Conservation (phyloP, 2,113 vertebrate genomes). For the Tauraco erythrolophus region DNA sequence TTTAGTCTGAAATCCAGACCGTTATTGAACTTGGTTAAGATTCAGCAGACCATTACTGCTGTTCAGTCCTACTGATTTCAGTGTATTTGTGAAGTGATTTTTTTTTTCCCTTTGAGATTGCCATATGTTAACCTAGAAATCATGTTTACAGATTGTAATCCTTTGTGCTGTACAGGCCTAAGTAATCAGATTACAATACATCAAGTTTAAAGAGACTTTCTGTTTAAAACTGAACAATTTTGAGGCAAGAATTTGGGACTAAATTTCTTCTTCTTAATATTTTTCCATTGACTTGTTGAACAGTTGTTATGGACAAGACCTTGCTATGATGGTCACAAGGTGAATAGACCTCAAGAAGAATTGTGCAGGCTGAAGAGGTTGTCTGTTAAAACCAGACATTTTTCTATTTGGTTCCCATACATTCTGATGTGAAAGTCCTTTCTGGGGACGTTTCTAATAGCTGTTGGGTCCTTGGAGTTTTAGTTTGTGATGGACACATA, state of each 20-base stretch:
- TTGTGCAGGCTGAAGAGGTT: background rate
- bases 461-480: background rate
- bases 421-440: background rate
- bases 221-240: background rate
- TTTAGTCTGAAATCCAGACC: background rate
- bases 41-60: background rate
- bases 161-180: background rate
- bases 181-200: background rate
- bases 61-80: background rate
- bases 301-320: background rate
- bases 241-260: background rate
- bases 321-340: background rate
- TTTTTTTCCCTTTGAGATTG: background rate
- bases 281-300: background rate
- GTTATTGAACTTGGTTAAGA: background rate
- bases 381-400: background rate
- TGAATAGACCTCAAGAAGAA: background rate
- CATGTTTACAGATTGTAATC: conserved; percentile 21
- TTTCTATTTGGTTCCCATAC: background rate
- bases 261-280: background rate
- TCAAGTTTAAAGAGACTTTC: background rate
- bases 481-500: background rate
- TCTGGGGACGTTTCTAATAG: background rate
- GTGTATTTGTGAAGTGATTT: background rate
- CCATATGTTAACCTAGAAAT: background rate